Evolutionary conservation across 2,113 vertebrate genomes (phyloP).

Genomic region (Menidia beryllina): DNA sequence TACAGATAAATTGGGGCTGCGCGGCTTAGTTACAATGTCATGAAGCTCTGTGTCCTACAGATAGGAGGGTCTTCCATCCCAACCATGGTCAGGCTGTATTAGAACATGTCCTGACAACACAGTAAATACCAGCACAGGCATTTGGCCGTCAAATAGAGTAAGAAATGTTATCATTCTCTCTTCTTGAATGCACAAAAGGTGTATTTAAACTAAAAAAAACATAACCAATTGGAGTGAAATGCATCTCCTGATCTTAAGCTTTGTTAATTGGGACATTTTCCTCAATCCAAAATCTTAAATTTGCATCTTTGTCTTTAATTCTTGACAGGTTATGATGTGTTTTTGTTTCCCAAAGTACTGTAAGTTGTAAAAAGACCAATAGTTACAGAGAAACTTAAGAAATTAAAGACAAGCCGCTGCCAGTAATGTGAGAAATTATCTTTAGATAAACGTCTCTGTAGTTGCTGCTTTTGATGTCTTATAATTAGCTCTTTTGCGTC

Average conservation of each 20-base stretch:
- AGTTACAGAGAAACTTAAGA: no score
- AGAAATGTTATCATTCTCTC: not conserved
- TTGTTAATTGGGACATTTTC: no score
- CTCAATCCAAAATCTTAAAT: no score
- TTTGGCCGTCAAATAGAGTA: not conserved
- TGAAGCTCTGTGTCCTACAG: conserved; percentile 52
- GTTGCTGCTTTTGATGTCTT: not conserved
- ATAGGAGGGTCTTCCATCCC: conserved; percentile 54
- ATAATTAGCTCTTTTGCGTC: no score
- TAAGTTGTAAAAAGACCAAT: no score
- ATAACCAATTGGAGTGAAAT: no score
- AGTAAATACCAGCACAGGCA: not conserved
- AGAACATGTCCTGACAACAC: not conserved
- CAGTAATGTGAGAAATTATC: not conserved
- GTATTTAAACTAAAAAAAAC: not conserved
- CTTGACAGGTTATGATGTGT: not conserved
- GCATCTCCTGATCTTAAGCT: no score
- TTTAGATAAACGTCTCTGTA: not conserved
- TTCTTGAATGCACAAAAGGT: not conserved
- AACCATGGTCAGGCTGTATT: not conserved
- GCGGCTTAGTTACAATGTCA: conserved; percentile 1
- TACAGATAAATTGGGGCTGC: conserved; percentile 39
- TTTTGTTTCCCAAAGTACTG: not conserved
- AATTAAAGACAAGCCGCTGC: no score
- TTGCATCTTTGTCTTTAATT: not conserved